These are phyloP conservation scores for Magallana ariakensis DNA, from an alignment of 1,140 invertebrate species.

Conservation along the genomic window DNA sequence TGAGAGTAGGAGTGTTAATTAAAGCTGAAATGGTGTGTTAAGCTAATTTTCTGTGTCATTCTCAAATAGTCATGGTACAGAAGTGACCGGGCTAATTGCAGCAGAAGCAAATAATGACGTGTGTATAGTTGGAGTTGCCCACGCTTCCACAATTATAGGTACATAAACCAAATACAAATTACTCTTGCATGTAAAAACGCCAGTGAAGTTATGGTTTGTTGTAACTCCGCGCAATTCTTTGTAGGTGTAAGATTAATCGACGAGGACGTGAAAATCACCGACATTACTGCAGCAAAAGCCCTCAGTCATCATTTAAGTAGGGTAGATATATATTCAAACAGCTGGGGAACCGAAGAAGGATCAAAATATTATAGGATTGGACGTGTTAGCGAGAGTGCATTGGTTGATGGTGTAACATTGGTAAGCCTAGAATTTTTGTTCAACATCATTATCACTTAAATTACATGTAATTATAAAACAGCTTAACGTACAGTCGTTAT, in stretches of 20 bases:
- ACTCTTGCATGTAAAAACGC: no score
- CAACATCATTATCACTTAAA: neutral
- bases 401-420: neutral
- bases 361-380: neutral
- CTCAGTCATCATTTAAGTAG: neutral
- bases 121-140: constrained; percentile 33
- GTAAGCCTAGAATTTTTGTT: neutral
- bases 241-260: neutral
- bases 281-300: neutral
- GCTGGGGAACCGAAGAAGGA: neutral
- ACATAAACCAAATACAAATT: neutral
- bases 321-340: neutral
- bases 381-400: neutral
- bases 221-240: neutral
- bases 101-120: constrained; percentile 23
- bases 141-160: constrained; percentile 30
- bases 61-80: constrained; percentile 26
- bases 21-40: neutral
- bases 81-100: constrained; percentile 1
- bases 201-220: no score
- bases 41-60: no score
- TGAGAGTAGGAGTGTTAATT: no score
- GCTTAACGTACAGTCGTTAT: no score
- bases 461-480: neutral
- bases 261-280: neutral